Evolutionary conservation across 1,140 invertebrate species (phyloP), one percentile per base, ranked within the genome.

Genomic region (Pantala flavescens): DNA sequence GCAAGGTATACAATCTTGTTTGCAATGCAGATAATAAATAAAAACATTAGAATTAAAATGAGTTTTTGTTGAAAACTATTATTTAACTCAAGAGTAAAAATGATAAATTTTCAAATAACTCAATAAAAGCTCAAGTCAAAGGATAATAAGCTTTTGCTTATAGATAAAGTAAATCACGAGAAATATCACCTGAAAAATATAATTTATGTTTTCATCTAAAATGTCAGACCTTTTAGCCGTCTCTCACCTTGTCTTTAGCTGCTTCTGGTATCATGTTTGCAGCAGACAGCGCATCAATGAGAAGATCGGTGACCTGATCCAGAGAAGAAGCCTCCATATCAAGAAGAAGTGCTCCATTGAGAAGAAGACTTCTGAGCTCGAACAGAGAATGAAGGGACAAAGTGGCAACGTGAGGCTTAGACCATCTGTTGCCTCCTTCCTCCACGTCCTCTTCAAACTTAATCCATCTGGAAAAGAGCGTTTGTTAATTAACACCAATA

Each of bases 391-490:
- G 95, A 23, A 97, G 84, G 0, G 94, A 96, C 28, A 97, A 84
- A 0, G 95, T 96, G 16, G 94, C 94, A 24, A 97, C 95, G 82
- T 96, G 94, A 1, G 95, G 95, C 82, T 97, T 97, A 7, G 93
- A 96, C 95, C 95, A 97, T 72, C 95, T 85, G 81, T 96, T 95
- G 72, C 95, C 94, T 24, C 94, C 93, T 84, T 96, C 94, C 83
- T 97, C 95, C 0, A 97, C 95, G 81, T 96, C 93, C 82, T 97
- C 95, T 81, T 97, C 95, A 81, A 97, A 97, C 82, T 97, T 96
- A 71, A 97, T 94, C 95, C 95, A 97, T 79, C 95, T 90, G 73
- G 7, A 75, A 76, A 71, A 73, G 28, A 19, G 74, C 1, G 74
- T 24, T 72, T 19, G n/a, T n/a, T n/a, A 77, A 24, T 9, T 76